These are phyloP conservation scores for Cerceris rybyensis DNA, from an alignment of 2,888 invertebrate genomes.

Conservation along the genomic window DNA sequence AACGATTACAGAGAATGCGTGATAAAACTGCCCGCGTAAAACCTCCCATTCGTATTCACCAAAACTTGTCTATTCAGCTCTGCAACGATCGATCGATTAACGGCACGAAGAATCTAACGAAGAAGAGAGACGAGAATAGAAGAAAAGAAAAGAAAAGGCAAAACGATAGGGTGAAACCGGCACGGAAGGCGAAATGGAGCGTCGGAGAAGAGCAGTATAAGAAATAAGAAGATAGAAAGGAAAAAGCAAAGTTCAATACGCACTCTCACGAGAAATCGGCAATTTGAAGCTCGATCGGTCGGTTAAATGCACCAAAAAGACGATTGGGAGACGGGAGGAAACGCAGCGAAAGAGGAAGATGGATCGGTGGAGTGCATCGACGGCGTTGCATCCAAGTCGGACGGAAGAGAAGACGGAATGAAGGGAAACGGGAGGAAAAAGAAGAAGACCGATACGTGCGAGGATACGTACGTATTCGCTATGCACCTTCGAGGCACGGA, in stretches of 20 bases:
- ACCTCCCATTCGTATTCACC: too few relatives aligned
- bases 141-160: too few relatives aligned
- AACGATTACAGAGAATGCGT: too few relatives aligned
- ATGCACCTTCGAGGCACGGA: slow-evolving; percentile 50
- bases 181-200: slow-evolving; percentile 1
- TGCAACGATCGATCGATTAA: background rate
- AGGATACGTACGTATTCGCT: slow-evolving; percentile 52
- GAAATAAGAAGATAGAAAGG: slow-evolving; percentile 10
- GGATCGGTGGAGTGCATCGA: slow-evolving; percentile 24
- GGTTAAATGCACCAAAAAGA: slow-evolving; percentile 46
- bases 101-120: too few relatives aligned
- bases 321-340: background rate
- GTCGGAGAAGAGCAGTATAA: slow-evolving; percentile 6
- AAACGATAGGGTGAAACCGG: too few relatives aligned
- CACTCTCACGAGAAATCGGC: slow-evolving; percentile 36
- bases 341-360: slow-evolving; percentile 17
- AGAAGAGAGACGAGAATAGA: too few relatives aligned
- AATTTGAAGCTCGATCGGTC: slow-evolving; percentile 48
- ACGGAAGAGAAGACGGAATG: slow-evolving; percentile 16
- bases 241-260: slow-evolving; percentile 10
- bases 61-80: too few relatives aligned
- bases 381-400: slow-evolving; percentile 22
- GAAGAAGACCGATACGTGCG: slow-evolving; percentile 46
- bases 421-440: slow-evolving; percentile 11
- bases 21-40: too few relatives aligned